Base-by-base conservation (phyloP, 2,888 invertebrate species). In the Gibbula magus region DNA sequence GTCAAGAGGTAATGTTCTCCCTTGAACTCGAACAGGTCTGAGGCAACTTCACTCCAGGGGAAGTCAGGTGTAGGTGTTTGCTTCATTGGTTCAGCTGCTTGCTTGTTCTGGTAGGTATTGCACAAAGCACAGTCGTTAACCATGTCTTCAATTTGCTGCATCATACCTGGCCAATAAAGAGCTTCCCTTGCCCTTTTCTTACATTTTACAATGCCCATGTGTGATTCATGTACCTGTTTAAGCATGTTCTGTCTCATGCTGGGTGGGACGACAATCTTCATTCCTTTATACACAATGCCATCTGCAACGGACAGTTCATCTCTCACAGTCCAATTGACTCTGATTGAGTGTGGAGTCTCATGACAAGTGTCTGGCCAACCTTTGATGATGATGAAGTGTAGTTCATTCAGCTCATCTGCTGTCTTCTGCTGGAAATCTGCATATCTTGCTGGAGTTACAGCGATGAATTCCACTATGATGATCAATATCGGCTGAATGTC, bases 1-100 rank as follows among this genome's bases (percentile, higher is more conserved):
- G 78, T 79, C 18, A 80, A 53, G 18, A 83, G 51, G 75, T 84
- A 85, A 25, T 77, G 35, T 78, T 78, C 74, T 29, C 67, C 70
- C 70, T 83, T 39, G 22, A 81, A 84, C 35, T 66, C 56, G 56
- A 83, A 83, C 7, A 82, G 22, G 39, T 56, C 56, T 2, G 35
- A 54, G 18, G 56, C 76, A 20, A 76, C 18, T 39, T 52, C 53
- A 8, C 53, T 20, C 76, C 76, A 76, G 4, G 54, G 76, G 13
- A 35, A 25, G 35, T 22, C 56, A 18, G 54, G 56, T 0, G 53
- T 75, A 25, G 52, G 25, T 29, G 29, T 51, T 52, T 56, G 77
- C 51, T 52, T 51, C 52, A 54, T 32, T 8, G 76, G 13, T 32
- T 76, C 76, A 20, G 29, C 32, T 32, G 18, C 5, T 29, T 76